phyloP scores from a whole-genome alignment of 2,113 vertebrate species.

The Paratilapia polleni region DNA sequence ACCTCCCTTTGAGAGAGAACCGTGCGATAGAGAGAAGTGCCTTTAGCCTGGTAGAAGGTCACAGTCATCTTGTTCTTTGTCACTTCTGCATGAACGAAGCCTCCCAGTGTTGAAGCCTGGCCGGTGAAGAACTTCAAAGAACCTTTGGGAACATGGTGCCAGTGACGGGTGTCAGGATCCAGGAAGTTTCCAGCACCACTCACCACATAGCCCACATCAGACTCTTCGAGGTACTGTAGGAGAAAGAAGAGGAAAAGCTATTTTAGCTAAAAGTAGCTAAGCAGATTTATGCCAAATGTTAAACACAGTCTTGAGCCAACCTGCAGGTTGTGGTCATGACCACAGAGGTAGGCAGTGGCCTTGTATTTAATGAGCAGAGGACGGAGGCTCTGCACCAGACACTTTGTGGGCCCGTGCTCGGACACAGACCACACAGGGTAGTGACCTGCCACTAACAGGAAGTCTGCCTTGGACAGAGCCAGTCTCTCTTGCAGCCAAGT shows the following conservation, averaged over 20 bases:
- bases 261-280: background rate
- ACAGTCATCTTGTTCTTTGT: constrained; percentile 82
- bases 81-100: constrained; percentile 86
- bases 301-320: constrained; percentile 59
- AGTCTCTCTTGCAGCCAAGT: constrained; percentile 86
- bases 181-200: constrained; percentile 93
- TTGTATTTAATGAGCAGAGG: constrained; percentile 84
- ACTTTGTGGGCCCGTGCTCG: constrained; percentile 88
- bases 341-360: constrained; percentile 88
- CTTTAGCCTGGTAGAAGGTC: constrained; percentile 86
- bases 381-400: constrained; percentile 81
- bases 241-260: background rate
- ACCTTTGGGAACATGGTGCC: constrained; percentile 80
- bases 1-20: constrained; percentile 76
- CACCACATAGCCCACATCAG: constrained; percentile 86
- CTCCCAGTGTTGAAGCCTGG: constrained; percentile 81
- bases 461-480: constrained; percentile 83
- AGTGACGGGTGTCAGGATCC: constrained; percentile 83
- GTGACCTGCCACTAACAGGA: constrained; percentile 89
- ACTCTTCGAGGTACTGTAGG: constrained; percentile 84
- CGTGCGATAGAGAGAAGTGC: constrained; percentile 87
- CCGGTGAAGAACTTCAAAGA: constrained; percentile 89
- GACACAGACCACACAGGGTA: constrained; percentile 94
- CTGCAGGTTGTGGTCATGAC: constrained; percentile 94
- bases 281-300: background rate